A percentile compares a stretch with the other conserved stretches of the same genome.
Evolutionary conservation across 2,113 vertebrate genomes (phyloP).

Genomic region (Eublepharis macularius): DNA sequence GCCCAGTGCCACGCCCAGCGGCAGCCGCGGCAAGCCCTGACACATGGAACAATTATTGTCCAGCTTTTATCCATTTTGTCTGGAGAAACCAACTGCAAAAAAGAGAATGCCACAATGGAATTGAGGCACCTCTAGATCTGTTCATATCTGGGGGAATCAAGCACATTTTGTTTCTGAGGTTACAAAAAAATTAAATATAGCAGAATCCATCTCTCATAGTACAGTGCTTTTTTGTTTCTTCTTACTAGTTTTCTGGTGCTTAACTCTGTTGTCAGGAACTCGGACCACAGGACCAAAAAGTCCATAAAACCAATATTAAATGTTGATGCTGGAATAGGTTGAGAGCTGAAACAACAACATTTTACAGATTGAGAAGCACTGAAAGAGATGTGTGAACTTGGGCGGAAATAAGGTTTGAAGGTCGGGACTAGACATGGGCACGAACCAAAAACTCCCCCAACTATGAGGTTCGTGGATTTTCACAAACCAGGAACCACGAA

Average conservation of each 20-base stretch:
- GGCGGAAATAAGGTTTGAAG: not conserved
- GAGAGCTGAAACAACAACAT: too few species aligned
- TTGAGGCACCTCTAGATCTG: not conserved
- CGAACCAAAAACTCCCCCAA: too few species aligned
- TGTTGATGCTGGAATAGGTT: not conserved
- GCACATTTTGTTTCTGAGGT: not conserved
- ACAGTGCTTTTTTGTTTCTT: not conserved
- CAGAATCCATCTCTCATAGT: not conserved
- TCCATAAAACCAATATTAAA: not conserved
- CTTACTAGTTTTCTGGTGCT: not conserved
- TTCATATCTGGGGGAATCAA: not conserved
- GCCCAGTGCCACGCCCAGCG: too few species aligned
- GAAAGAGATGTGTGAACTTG: not conserved
- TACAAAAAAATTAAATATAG: not conserved
- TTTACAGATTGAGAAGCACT: not conserved
- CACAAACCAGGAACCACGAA: too few species aligned
- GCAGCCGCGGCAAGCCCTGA: too few species aligned
- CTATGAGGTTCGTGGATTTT: too few species aligned
- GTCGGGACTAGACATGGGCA: too few species aligned
- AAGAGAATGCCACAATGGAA: not conserved
- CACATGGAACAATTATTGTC: too few species aligned
- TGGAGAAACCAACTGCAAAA: too few species aligned
- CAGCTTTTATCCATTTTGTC: too few species aligned
- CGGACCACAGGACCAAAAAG: not conserved
- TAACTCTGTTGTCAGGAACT: not conserved